Conservation (phyloP, 2,113 vertebrate genomes). For the Mugil cephalus region DNA sequence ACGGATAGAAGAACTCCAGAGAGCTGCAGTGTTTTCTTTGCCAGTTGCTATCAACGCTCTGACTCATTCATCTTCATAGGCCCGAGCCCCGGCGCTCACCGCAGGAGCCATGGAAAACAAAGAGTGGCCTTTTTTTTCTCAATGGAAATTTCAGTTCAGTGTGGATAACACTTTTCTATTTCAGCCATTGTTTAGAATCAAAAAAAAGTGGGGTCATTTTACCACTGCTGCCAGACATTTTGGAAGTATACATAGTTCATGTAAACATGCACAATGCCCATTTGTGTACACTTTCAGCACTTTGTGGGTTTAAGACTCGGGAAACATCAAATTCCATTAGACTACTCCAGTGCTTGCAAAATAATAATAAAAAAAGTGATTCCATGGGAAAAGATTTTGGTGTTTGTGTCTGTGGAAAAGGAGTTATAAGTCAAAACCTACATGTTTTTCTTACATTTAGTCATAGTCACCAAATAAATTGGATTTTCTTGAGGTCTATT, state of each 20-base stretch:
- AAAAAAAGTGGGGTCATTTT: constrained; percentile 24
- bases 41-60: constrained; percentile 56
- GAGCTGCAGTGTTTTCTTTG: constrained; percentile 33
- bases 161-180: constrained; percentile 62
- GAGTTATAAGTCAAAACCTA: constrained; percentile 17
- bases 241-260: constrained; percentile 47
- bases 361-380: background rate
- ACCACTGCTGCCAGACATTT: constrained; percentile 41
- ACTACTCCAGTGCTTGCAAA: constrained; percentile 10
- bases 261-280: constrained; percentile 42
- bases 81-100: constrained; percentile 50
- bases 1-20: constrained; percentile 37
- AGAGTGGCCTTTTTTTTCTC: constrained; percentile 54
- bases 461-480: too few species aligned
- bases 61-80: constrained; percentile 63
- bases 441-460: background rate
- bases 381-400: constrained; percentile 9
- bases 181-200: constrained; percentile 60
- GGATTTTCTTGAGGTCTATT: too few species aligned
- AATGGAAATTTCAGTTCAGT: constrained; percentile 65
- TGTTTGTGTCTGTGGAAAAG: background rate
- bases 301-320: constrained; percentile 47
- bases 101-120: constrained; percentile 75
- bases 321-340: constrained; percentile 51
- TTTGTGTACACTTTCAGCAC: constrained; percentile 40